Evolutionary conservation across 2,797 vertebrate genomes (phyloP), one percentile per base, ranked within the genome.

Genomic region (Diplodus puntazzo): DNA sequence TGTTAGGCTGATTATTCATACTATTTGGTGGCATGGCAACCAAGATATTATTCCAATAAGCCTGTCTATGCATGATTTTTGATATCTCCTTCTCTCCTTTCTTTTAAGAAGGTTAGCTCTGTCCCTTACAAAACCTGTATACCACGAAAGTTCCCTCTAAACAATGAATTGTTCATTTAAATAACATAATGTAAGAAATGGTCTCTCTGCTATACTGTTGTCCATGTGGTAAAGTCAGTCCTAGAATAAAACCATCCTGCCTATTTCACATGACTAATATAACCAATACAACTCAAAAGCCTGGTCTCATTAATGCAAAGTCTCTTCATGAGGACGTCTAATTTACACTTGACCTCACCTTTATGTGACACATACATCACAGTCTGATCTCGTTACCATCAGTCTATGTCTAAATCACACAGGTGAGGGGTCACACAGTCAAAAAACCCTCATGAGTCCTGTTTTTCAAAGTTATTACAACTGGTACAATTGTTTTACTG

Each of bases 341-440:
- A 43, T 62, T 43, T 27, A 25, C 43, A 18, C 13, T 20, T 1
- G 0, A 42, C 7, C 27, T 57, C 18, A 11, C 54, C 11, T 16
- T 48, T 5, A 58, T 21, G 11, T 62, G 43, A 11, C 42, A 52
- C 25, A 69, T 57, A 27, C 21, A 54, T 74, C 30, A 54, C 1
- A 11, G 30, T 66, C 48, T 55, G 25, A 52, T 45, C 18, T 49
- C 63, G 50, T 79, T 48, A 62, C 20, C 49, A 64, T 64, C 25
- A 69, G 16, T 75, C 66, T 45, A 5, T 16, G 25, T 42, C 34
- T 43, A 3, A 11, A 52, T 72, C 50, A 30, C 42, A 34, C 20
- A n/a, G 27, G 50, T 54, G 49, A 48, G 21, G 20, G n/a, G 46
- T 49, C 49, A 55, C 16, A 39, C 14, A 16, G 57, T 50, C 57